Percentiles rank a stretch among this genome's conserved stretches.
Conservation (phyloP, 2,113 vertebrate genomes). For the Salminus brasiliensis region DNA sequence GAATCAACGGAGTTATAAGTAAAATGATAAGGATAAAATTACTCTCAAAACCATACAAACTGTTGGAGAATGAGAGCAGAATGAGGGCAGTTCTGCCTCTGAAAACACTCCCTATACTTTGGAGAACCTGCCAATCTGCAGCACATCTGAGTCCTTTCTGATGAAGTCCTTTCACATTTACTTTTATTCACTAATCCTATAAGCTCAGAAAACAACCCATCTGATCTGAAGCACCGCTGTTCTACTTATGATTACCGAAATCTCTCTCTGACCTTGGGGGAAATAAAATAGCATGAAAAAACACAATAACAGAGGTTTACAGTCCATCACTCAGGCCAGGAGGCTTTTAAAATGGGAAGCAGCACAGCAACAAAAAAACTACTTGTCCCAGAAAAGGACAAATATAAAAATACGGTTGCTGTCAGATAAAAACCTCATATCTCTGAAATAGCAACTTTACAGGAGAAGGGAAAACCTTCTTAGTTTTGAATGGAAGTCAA, state of each 20-base stretch:
- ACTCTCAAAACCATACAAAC: no score
- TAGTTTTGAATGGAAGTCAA: no score
- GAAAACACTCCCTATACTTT: neutral
- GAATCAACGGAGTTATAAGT: no score
- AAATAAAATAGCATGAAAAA: constrained; percentile 1
- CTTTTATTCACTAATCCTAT: constrained; percentile 14
- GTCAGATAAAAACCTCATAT: no score
- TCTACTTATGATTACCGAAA: neutral
- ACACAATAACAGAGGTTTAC: neutral
- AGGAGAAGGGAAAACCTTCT: no score
- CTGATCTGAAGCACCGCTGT: neutral
- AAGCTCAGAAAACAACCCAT: constrained; percentile 1
- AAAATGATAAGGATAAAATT: no score
- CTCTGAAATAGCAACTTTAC: no score
- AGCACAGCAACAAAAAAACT: neutral
- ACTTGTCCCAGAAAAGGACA: neutral
- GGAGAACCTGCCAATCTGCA: neutral
- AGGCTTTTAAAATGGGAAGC: neutral
- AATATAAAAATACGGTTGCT: neutral
- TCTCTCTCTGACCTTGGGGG: neutral
- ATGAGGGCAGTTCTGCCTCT: neutral
- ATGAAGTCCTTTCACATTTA: constrained; percentile 4
- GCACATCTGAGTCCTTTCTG: neutral
- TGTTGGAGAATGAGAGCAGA: no score
- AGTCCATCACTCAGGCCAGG: neutral